These are phyloP conservation scores for Aleadryas rufinucha DNA, from an alignment of 2,113 vertebrate species.

Conservation along the genomic window DNA sequence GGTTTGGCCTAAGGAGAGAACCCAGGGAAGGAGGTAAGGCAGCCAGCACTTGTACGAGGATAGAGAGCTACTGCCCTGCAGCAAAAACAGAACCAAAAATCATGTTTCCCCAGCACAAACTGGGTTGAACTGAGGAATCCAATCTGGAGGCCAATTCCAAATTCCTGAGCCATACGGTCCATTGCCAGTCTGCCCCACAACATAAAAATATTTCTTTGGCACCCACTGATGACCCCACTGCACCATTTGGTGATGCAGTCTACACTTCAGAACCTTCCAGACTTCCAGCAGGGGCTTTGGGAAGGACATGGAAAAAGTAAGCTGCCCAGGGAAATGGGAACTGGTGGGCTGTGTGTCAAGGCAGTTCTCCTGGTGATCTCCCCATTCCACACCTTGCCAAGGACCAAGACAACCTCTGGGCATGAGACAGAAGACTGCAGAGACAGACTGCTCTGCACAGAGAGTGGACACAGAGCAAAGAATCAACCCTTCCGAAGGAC, in stretches of 20 bases:
- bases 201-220: not conserved
- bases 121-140: not conserved
- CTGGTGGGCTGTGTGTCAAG: not conserved
- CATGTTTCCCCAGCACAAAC: not conserved
- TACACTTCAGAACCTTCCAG: not conserved
- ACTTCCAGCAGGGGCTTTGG: not conserved
- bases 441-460: not conserved
- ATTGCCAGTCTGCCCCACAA: not conserved
- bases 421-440: not conserved
- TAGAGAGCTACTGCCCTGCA: not conserved
- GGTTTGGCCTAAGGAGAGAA: constrained; percentile 76
- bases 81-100: not conserved
- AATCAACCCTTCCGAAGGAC: not conserved
- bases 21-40: not conserved
- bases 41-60: not conserved
- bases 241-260: not conserved
- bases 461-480: not conserved
- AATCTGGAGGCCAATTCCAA: not conserved
- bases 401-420: not conserved
- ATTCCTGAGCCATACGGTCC: not conserved
- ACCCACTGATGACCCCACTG: not conserved
- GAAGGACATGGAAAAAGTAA: not conserved
- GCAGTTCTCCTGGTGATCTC: not conserved
- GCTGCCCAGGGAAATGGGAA: not conserved
- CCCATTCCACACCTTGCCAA: not conserved